These are phyloP conservation scores for Heliocidaris tuberculata DNA, from an alignment of 35 echinoderm and acorn worm species.

Conservation along the genomic window DNA sequence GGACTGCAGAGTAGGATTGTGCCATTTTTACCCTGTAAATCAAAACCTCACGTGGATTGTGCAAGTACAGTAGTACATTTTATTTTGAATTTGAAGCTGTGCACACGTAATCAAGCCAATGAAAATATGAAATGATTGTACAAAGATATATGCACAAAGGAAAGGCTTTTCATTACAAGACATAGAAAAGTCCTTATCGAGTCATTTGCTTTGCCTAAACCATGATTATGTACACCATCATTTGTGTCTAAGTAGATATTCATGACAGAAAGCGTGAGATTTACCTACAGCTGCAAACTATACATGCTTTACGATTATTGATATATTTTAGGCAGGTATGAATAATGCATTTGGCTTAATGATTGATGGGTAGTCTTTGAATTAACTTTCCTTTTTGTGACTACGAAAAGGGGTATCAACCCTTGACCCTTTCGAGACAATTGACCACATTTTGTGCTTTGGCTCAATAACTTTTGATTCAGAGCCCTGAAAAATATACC, in stretches of 20 bases:
- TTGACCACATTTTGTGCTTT: too few species aligned
- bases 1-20: not conserved
- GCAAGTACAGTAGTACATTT: not conserved
- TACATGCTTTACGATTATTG: too few species aligned
- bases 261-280: too few species aligned
- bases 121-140: not conserved
- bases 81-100: not conserved
- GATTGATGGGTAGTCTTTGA: too few species aligned
- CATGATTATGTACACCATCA: not conserved
- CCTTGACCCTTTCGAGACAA: too few species aligned
- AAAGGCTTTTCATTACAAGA: not conserved
- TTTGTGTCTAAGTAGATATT: not conserved
- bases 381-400: too few species aligned
- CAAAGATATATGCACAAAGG: not conserved
- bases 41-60: not conserved
- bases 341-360: too few species aligned
- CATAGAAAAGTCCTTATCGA: not conserved
- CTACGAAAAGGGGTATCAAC: too few species aligned
- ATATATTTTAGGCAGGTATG: too few species aligned
- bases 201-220: not conserved
- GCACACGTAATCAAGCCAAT: not conserved
- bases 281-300: too few species aligned
- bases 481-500: too few species aligned
- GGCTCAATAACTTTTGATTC: too few species aligned
- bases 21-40: constrained; percentile 3